A percentile compares a stretch with the other conserved stretches of the same genome.
These are phyloP conservation scores for Ceratina australensis DNA, from an alignment of 1,140 invertebrate genomes.

Conservation along the genomic window DNA sequence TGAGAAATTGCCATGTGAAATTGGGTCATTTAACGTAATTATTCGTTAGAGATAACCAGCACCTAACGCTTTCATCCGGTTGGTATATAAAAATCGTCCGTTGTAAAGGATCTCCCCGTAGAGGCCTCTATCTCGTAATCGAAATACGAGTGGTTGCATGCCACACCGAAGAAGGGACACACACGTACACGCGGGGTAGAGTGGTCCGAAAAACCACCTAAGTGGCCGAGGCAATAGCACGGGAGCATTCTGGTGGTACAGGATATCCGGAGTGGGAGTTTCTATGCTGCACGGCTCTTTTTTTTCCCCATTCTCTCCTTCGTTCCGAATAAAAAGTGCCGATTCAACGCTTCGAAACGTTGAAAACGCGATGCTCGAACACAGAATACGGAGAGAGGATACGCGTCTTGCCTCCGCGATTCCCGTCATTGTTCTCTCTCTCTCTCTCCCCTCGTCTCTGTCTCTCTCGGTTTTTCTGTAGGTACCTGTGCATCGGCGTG, in stretches of 20 bases:
- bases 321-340: slow-evolving; percentile 64
- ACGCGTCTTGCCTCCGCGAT: slow-evolving; percentile 45
- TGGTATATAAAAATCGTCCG: too few relatives aligned
- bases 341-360: slow-evolving; percentile 66
- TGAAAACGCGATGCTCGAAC: slow-evolving; percentile 29
- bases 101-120: slow-evolving; percentile 10
- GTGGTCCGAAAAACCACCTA: slow-evolving; percentile 60
- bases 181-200: background rate
- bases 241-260: slow-evolving; percentile 64
- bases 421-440: slow-evolving; percentile 54
- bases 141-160: slow-evolving; percentile 56
- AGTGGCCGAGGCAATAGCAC: slow-evolving; percentile 68
- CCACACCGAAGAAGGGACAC: background rate
- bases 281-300: slow-evolving; percentile 62
- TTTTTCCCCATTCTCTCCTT: slow-evolving; percentile 58
- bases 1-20: too few relatives aligned
- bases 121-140: slow-evolving; percentile 44
- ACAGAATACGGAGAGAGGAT: slow-evolving; percentile 22
- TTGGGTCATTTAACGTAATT: too few relatives aligned
- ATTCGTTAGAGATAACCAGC: too few relatives aligned
- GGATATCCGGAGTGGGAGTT: slow-evolving; percentile 73
- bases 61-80: too few relatives aligned
- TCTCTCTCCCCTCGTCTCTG: background rate
- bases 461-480: background rate
- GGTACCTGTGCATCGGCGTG: slow-evolving; percentile 50